Conservation (phyloP, 2,113 vertebrate species). For the Calyptomena viridis region DNA sequence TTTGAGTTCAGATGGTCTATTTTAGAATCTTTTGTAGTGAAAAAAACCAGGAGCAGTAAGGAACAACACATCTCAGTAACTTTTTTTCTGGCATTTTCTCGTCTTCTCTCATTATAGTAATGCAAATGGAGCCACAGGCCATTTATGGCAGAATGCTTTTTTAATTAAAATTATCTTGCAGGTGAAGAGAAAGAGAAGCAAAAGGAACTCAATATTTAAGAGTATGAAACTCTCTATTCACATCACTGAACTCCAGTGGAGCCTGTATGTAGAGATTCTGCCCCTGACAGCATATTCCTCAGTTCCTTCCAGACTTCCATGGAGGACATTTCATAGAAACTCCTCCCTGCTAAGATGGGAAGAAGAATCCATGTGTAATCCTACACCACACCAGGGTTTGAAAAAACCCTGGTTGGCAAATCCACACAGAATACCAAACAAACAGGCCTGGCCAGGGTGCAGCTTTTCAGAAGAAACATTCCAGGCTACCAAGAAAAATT, state of each 20-base stretch:
- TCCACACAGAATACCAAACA: not conserved
- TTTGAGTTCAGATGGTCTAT: not conserved
- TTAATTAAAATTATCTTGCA: not conserved
- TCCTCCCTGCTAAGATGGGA: not conserved
- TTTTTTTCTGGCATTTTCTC: not conserved
- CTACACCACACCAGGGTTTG: not conserved
- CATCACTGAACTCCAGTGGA: not conserved
- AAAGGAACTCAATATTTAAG: not conserved
- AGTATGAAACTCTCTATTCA: not conserved
- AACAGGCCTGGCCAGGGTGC: not conserved
- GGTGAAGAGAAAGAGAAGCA: not conserved
- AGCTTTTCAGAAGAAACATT: slow-evolving; percentile 29
- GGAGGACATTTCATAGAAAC: not conserved
- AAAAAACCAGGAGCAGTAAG: not conserved
- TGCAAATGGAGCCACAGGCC: not conserved
- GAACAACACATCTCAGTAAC: not conserved
- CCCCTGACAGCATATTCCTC: not conserved
- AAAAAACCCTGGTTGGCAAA: slow-evolving; percentile 16
- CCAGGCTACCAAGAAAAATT: not conserved
- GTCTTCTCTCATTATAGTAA: not conserved
- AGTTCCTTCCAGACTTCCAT: not conserved
- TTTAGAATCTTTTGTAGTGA: not conserved
- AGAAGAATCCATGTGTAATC: slow-evolving; percentile 19
- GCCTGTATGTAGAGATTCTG: not conserved
- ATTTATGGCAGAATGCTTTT: not conserved